phyloP scores from a whole-genome alignment of 2,113 vertebrate genomes.

The Malaclemys terrapin region DNA sequence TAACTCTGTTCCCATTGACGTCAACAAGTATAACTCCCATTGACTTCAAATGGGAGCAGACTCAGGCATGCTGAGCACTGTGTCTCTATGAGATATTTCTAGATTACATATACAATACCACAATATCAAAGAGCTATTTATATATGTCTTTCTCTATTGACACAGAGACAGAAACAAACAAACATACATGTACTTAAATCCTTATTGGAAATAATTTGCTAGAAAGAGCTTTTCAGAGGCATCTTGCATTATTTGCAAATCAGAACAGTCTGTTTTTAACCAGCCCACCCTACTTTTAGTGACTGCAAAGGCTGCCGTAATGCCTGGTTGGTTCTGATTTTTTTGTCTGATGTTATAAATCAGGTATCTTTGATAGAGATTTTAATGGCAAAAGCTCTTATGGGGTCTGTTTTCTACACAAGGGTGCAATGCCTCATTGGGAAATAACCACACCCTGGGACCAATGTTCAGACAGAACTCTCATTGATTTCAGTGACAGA shows the following conservation, averaged over 20 bases:
- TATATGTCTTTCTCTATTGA: neutral
- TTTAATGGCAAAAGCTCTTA: neutral
- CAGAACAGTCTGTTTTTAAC: neutral
- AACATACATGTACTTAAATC: neutral
- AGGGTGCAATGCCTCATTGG: neutral
- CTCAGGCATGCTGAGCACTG: neutral
- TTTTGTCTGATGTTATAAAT: constrained; percentile 10
- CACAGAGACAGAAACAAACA: neutral
- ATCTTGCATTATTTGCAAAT: neutral
- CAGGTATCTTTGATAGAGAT: neutral
- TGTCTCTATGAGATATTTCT: neutral
- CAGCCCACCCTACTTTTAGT: neutral
- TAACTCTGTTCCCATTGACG: constrained; percentile 19
- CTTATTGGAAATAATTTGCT: constrained; percentile 34
- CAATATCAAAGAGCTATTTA: neutral
- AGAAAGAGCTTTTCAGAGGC: constrained; percentile 34
- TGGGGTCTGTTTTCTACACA: neutral
- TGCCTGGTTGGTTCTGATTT: neutral
- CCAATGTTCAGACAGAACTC: neutral
- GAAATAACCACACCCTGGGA: neutral
- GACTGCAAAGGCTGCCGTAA: neutral
- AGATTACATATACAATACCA: neutral
- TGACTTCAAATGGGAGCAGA: neutral
- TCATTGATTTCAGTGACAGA: neutral
- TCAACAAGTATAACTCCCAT: neutral